Evolutionary conservation across 2,888 invertebrate genomes (phyloP).

Genomic region (Dysmachus trigonus): DNA sequence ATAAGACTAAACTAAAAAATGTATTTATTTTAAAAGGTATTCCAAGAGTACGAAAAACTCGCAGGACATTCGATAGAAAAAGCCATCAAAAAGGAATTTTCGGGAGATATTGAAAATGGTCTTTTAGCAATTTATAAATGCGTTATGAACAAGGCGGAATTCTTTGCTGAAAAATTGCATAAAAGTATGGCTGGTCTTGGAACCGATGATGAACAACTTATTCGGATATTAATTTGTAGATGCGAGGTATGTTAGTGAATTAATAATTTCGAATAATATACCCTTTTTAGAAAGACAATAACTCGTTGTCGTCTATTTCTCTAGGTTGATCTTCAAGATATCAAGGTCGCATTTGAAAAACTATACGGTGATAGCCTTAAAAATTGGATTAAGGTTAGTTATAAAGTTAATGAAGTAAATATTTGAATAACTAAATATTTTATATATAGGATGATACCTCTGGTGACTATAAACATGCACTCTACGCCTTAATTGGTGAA

Average conservation of each 20-base stretch:
- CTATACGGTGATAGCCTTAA: slow-evolving; percentile 80
- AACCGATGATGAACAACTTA: slow-evolving; percentile 86
- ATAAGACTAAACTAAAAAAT: neutral
- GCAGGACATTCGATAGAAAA: slow-evolving; percentile 83
- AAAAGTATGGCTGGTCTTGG: slow-evolving; percentile 91
- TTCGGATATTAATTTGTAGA: slow-evolving; percentile 84
- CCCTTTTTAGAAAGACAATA: neutral
- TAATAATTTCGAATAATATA: neutral
- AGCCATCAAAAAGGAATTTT: slow-evolving; percentile 84
- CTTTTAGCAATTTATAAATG: slow-evolving; percentile 83
- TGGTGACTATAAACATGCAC: slow-evolving; percentile 86
- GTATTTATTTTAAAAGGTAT: slow-evolving; percentile 56
- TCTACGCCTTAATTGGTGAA: slow-evolving; percentile 75
- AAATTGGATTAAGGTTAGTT: slow-evolving; percentile 79
- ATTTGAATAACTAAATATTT: neutral
- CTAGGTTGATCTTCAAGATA: slow-evolving; percentile 82
- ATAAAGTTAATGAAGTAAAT: neutral
- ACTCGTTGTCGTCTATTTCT: neutral
- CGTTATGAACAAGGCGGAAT: slow-evolving; percentile 80
- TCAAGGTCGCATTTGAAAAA: slow-evolving; percentile 79
- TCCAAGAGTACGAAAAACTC: slow-evolving; percentile 67
- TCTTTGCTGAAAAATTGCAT: slow-evolving; percentile 87
- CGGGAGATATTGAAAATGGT: slow-evolving; percentile 82
- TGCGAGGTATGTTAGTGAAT: slow-evolving; percentile 67
- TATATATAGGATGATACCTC: slow-evolving; percentile 77